These are phyloP conservation scores for Drosophila pectinifera DNA, from an alignment of 1,140 invertebrate genomes.

Conservation along the genomic window DNA sequence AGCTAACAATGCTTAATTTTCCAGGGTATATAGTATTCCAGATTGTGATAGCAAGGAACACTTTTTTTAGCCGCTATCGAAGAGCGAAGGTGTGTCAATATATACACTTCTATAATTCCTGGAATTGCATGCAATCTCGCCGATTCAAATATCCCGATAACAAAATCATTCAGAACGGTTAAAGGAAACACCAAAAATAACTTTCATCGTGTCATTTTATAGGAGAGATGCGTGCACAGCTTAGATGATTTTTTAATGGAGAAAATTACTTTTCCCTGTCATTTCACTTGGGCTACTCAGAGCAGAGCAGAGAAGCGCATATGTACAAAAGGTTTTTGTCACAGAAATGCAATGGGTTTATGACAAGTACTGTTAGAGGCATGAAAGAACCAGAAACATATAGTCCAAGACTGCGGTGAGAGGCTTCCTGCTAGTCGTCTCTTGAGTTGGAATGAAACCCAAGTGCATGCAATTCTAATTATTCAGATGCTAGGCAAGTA, in stretches of 20 bases:
- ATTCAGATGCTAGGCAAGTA: constrained; percentile 67
- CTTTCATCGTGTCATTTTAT: background rate
- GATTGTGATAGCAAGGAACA: too few relatives aligned
- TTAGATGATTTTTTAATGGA: constrained; percentile 4
- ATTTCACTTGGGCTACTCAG: constrained; percentile 11
- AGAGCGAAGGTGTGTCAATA: constrained; percentile 8
- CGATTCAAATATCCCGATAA: constrained; percentile 40
- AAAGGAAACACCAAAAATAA: constrained; percentile 13
- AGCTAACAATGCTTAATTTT: background rate
- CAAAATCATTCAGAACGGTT: constrained; percentile 20
- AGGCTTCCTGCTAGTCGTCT: constrained; percentile 64
- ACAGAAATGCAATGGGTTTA: constrained; percentile 27
- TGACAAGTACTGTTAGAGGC: constrained; percentile 58
- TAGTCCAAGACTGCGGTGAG: constrained; percentile 63
- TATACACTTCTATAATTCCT: constrained; percentile 20
- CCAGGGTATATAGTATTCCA: constrained; percentile 9
- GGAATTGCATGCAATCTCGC: constrained; percentile 36
- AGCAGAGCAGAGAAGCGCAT: too few relatives aligned
- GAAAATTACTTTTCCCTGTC: constrained; percentile 30
- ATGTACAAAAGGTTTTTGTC: constrained; percentile 2
- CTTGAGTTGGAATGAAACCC: constrained; percentile 53
- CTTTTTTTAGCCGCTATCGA: constrained; percentile 7
- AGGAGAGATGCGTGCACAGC: constrained; percentile 3
- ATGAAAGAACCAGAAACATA: constrained; percentile 37
- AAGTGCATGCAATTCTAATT: constrained; percentile 81